phyloP scores from a whole-genome alignment of 2,113 vertebrate genomes.

The Pteronura brasiliensis region DNA sequence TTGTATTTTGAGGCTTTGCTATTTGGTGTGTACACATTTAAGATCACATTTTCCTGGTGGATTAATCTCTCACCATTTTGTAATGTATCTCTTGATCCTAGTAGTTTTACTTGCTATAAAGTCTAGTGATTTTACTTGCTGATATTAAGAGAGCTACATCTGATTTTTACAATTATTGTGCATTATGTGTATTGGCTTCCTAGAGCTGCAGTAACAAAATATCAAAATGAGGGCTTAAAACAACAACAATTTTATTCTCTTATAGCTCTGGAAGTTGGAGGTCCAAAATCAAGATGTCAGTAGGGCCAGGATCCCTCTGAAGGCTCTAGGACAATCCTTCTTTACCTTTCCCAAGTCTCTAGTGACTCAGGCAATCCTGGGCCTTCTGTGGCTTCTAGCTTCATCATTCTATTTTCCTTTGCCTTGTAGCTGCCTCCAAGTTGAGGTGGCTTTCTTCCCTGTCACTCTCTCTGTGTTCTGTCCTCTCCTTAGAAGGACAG shows the following conservation, averaged over 20 bases:
- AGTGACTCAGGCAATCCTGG: background rate
- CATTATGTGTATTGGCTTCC: background rate
- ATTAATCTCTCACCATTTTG: background rate
- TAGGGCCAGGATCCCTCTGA: background rate
- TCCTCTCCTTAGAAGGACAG: background rate
- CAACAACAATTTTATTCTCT: background rate
- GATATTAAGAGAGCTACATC: background rate
- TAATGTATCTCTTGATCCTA: background rate
- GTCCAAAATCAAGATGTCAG: background rate
- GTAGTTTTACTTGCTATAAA: background rate
- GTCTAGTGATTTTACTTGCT: too few species aligned
- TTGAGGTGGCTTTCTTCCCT: background rate
- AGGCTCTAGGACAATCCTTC: background rate
- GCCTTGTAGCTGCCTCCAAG: background rate
- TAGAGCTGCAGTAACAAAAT: background rate
- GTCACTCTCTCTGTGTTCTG: background rate
- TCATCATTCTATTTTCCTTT: background rate
- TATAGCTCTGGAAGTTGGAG: background rate
- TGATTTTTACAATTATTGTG: background rate
- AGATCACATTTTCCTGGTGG: background rate
- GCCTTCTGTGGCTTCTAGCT: too few species aligned
- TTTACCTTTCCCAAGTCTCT: too few species aligned
- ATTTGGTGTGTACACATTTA: background rate
- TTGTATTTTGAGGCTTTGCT: background rate
- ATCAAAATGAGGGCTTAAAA: background rate